Evolutionary conservation across 2,888 invertebrate species (phyloP).

Genomic region (Rotaria sp.): DNA sequence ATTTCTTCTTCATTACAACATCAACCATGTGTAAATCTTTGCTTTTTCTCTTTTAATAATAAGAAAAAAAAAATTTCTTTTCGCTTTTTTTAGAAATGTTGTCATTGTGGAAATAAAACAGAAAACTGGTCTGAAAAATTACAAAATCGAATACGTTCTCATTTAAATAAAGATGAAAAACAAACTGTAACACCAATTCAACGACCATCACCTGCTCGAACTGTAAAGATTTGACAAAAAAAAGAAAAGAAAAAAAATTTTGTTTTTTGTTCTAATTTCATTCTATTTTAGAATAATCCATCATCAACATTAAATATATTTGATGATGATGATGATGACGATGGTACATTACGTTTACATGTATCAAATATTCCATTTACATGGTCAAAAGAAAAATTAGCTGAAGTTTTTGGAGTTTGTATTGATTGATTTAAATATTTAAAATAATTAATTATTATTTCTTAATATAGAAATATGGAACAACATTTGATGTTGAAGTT

Average conservation of each 20-base stretch:
- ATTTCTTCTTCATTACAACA: not conserved
- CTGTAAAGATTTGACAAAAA: not conserved
- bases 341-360: constrained; percentile 3
- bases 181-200: not conserved
- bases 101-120: not conserved
- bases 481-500: constrained; percentile 8
- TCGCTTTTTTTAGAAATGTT: not conserved
- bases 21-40: not conserved
- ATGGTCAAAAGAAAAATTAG: not conserved
- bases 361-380: constrained; percentile 5
- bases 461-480: not conserved
- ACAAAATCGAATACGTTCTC: not conserved
- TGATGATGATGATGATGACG: not conserved
- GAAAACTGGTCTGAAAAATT: not conserved
- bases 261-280: not conserved
- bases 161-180: not conserved
- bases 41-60: not conserved
- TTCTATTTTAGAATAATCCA: not conserved
- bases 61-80: not conserved
- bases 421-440: not conserved
- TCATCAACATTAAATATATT: not conserved
- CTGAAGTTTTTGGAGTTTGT: not conserved
- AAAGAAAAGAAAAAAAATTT: too few species aligned
- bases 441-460: not conserved
- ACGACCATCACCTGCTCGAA: not conserved